Conservation (phyloP, 2,797 vertebrate species). For the Anisognathus igniventris region DNA sequence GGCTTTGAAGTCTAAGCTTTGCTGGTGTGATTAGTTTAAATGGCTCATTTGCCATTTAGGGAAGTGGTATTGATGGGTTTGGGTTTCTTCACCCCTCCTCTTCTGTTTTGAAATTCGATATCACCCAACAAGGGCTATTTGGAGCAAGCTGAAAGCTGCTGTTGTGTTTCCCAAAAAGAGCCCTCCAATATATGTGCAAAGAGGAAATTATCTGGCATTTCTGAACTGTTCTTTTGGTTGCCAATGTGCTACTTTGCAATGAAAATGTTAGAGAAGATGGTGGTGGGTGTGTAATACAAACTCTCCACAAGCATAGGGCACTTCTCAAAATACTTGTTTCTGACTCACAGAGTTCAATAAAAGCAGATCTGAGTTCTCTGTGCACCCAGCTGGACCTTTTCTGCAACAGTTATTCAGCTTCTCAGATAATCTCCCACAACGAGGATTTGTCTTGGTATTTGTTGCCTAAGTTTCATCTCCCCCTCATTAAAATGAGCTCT, state of each 20-base stretch:
- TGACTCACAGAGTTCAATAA: neutral
- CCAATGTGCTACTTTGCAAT: neutral
- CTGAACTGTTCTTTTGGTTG: neutral
- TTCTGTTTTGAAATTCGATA: conserved; percentile 6
- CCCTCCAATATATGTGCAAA: neutral
- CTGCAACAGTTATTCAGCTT: neutral
- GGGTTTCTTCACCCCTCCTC: neutral
- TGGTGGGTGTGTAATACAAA: neutral
- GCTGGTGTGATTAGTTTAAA: conserved; percentile 7
- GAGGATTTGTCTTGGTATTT: neutral
- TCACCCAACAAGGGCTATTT: neutral
- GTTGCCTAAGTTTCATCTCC: neutral
- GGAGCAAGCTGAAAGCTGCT: neutral
- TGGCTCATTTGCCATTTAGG: neutral
- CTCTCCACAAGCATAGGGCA: neutral
- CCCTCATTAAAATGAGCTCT: neutral
- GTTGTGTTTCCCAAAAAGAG: conserved; percentile 3
- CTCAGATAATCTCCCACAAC: neutral
- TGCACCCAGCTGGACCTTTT: neutral
- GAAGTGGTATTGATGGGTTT: conserved; percentile 3
- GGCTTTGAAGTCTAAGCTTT: conserved; percentile 27
- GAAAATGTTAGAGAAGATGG: neutral
- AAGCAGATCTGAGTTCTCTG: neutral
- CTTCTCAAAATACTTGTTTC: neutral
- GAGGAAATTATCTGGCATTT: conserved; percentile 24